phyloP scores from a whole-genome alignment of 1,140 invertebrate genomes.

The Melanaphis sacchari region DNA sequence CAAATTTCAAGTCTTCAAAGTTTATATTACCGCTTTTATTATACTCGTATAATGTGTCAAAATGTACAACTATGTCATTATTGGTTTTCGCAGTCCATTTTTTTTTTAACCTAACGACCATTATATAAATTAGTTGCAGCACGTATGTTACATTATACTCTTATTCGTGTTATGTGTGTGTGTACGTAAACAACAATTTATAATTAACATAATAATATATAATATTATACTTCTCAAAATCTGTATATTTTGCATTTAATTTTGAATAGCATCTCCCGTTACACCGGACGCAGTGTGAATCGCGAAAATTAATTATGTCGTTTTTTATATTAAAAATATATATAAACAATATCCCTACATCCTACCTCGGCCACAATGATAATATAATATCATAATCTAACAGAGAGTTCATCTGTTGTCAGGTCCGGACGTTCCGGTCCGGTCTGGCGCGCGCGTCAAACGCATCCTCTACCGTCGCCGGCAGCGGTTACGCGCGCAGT shows the following conservation, averaged over 20 bases:
- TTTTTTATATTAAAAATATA: background rate
- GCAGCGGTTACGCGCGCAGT: background rate
- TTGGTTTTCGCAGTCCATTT: background rate
- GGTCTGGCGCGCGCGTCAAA: constrained; percentile 38
- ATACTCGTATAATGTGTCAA: background rate
- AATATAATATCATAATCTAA: background rate
- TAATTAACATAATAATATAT: background rate
- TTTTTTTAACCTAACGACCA: background rate
- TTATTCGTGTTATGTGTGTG: background rate
- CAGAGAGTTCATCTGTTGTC: background rate
- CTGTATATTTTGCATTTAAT: background rate
- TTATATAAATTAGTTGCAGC: background rate
- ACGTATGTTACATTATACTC: background rate
- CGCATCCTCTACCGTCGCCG: background rate
- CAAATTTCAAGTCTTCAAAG: too few species aligned
- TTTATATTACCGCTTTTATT: background rate
- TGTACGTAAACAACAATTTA: too few species aligned
- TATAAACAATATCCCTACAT: background rate
- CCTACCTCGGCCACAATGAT: background rate
- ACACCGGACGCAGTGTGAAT: background rate
- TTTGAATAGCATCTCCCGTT: background rate
- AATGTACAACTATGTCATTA: background rate
- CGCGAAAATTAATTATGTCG: background rate
- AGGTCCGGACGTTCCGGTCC: background rate
- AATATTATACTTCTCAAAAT: background rate